These are phyloP conservation scores for Drosophila fungiperda DNA, from an alignment of 2,888 invertebrate genomes.

Conservation along the genomic window DNA sequence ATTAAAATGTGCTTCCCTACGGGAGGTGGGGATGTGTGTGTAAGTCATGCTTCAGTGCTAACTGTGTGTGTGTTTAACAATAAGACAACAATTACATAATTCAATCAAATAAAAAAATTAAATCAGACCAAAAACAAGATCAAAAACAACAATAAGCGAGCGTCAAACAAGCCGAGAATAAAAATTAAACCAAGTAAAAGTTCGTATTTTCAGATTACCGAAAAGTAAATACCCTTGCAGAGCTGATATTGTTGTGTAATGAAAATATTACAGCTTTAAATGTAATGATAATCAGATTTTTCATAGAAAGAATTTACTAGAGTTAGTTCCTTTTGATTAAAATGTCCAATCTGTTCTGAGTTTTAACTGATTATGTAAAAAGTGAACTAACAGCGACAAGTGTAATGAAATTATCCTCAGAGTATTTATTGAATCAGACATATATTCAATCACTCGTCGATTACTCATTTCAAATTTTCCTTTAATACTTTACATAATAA, in stretches of 20 bases:
- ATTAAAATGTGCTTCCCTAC: constrained; percentile 27
- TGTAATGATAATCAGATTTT: background rate
- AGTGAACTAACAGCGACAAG: background rate
- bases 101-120: constrained; percentile 76
- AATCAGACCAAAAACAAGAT: constrained; percentile 54
- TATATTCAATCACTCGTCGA: background rate
- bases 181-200: constrained; percentile 43
- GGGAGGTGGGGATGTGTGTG: constrained; percentile 2
- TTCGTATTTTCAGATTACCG: background rate
- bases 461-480: background rate
- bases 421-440: background rate
- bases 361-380: background rate
- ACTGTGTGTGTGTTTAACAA: constrained; percentile 62
- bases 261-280: background rate
- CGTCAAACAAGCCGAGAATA: constrained; percentile 42
- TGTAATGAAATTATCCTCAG: background rate
- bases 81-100: constrained; percentile 78
- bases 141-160: constrained; percentile 50
- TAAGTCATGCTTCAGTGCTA: constrained; percentile 18
- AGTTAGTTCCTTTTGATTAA: background rate
- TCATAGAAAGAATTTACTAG: background rate
- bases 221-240: constrained; percentile 5
- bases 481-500: background rate
- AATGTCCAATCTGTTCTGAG: background rate
- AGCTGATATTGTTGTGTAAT: background rate